These are phyloP conservation scores for Camelus dromedarius DNA, from an alignment of 2,113 vertebrate genomes.

Conservation along the genomic window DNA sequence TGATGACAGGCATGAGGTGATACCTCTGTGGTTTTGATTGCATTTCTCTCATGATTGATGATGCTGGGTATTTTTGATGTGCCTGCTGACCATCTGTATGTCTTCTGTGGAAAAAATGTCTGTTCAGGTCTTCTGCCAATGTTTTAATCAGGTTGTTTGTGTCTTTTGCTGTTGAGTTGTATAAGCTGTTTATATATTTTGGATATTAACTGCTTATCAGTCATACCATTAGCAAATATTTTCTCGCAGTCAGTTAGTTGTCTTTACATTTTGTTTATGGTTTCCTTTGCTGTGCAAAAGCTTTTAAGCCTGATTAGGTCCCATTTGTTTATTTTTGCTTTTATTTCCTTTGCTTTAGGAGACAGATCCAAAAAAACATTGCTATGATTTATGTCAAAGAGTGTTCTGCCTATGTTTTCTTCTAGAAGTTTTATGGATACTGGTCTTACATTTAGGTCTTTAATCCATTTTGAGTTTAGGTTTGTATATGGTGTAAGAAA, in stretches of 20 bases:
- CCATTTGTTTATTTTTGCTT: neutral
- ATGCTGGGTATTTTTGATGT: neutral
- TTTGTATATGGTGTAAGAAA: neutral
- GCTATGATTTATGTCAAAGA: neutral
- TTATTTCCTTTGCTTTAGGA: neutral
- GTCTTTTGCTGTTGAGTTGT: neutral
- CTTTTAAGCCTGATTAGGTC: neutral
- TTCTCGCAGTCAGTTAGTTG: neutral
- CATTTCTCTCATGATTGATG: neutral
- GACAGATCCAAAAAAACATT: neutral
- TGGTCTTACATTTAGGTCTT: neutral
- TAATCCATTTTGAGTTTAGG: neutral
- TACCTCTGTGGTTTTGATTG: neutral
- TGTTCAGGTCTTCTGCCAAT: neutral
- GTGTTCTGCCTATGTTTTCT: neutral
- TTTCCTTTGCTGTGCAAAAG: neutral
- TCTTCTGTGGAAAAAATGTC: neutral
- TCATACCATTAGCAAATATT: neutral
- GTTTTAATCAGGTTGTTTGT: neutral
- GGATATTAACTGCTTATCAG: neutral
- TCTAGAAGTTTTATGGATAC: neutral
- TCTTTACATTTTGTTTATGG: neutral
- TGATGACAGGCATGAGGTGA: neutral
- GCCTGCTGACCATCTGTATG: neutral
- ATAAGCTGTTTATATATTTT: neutral